Evolutionary conservation across 2,888 invertebrate genomes (phyloP).

Genomic region (Mesorhabditis belari): DNA sequence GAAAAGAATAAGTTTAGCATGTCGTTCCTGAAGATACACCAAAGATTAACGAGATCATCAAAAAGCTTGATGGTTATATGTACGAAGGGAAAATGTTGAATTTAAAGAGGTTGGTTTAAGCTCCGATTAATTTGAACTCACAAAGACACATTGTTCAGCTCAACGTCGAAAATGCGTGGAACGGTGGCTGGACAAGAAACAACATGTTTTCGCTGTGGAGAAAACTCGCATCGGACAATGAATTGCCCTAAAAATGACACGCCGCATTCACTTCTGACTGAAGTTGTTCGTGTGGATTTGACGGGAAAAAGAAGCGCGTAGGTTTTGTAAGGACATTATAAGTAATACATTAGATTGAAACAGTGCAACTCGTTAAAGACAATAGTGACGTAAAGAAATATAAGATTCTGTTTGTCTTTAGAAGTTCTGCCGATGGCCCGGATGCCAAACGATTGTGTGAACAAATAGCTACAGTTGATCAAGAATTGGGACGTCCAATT

Average conservation of each 20-base stretch:
- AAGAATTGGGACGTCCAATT: constrained; percentile 40
- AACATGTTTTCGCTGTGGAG: constrained; percentile 48
- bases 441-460: constrained; percentile 8
- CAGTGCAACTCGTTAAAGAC: no score
- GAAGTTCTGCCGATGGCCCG: background rate
- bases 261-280: background rate
- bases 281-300: background rate
- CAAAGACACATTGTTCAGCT: constrained; percentile 24
- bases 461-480: constrained; percentile 18
- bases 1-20: no score
- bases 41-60: constrained; percentile 29
- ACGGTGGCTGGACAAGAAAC: constrained; percentile 37
- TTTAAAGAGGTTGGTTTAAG: constrained; percentile 27
- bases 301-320: background rate
- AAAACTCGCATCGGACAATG: constrained; percentile 43
- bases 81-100: constrained; percentile 48
- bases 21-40: constrained; percentile 42
- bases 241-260: constrained; percentile 36
- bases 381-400: no score
- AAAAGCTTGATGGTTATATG: constrained; percentile 39
- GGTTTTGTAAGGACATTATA: background rate
- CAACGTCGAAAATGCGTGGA: constrained; percentile 49
- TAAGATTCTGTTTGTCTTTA: background rate
- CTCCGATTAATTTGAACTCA: background rate
- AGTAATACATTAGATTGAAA: background rate